Evolutionary conservation across 1,140 invertebrate species (phyloP), one percentile per base, ranked within the genome.

Genomic region (Mycetomoellerius zeteki): DNA sequence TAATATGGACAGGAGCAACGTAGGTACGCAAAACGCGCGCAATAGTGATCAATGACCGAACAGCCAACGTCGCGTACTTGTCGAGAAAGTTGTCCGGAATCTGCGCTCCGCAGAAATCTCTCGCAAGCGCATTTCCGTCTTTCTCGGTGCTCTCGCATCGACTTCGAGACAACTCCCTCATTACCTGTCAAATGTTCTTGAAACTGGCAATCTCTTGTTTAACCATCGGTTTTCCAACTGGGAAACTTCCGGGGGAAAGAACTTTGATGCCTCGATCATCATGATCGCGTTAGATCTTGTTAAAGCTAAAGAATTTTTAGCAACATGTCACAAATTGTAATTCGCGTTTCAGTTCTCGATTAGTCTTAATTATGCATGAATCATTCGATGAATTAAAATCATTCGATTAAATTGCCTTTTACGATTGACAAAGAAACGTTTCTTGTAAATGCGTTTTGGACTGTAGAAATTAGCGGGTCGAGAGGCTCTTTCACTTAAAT

Each of bases 51-150:
- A 81, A 37, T 81, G 50, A 71, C 50, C 64, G 78, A 71, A 24
- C 21, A 19, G 65, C 33, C 33, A 52, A 50, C 54, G 43, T 77
- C 19, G 52, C 52, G 64, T 78, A 75, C 14, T 81, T 54, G 67
- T 37, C 60, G 80, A 85, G 78, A 90, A 90, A 90, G 88, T 86
- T 85, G 64, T 43, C 33, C 73, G 67, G 73, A 62, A 88, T 89
- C 37, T 65, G 71, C 52, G 50, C n/a, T 76, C 50, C 62, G 37
- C 27, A 27, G 75, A 56, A 62, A 88, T 85, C 67, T 67, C 77
- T 67, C 72, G 50, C 82, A 19, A 8, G 72, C 76, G 56, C 60
- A 67, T 43, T 88, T 89, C 88, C 82, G 85, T 85, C 88, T 88
- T 86, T 85, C 60, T 78, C 65, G 73, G 7, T 30, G 64, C 64